These are phyloP conservation scores for Haemorhous mexicanus DNA, from an alignment of 2,113 vertebrate genomes.

Conservation along the genomic window DNA sequence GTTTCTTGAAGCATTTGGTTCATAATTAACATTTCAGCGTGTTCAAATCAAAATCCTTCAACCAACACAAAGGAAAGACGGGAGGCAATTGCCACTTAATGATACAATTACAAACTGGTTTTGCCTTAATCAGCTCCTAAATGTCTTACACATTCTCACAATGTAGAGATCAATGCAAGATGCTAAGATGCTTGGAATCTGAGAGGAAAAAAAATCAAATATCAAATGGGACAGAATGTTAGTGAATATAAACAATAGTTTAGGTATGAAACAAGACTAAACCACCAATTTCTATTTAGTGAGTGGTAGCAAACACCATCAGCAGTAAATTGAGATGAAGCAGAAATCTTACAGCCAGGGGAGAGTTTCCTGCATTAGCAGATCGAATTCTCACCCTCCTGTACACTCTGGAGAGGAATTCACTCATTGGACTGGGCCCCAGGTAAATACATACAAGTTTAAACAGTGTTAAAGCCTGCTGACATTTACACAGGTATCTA, in stretches of 20 bases:
- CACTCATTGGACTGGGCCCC: background rate
- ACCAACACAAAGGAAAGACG: background rate
- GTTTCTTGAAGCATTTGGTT: constrained; percentile 24
- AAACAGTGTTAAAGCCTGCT: background rate
- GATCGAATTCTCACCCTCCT: background rate
- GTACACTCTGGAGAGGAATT: constrained; percentile 10
- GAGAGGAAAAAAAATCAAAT: background rate
- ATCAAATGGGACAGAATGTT: background rate
- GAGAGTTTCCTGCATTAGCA: background rate
- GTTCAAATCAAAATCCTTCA: constrained; percentile 28
- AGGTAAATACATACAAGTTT: background rate
- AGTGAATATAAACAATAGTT: background rate
- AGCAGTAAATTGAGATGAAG: background rate
- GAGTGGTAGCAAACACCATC: background rate
- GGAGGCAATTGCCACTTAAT: constrained; percentile 28
- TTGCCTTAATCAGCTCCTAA: constrained; percentile 12
- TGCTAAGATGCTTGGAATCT: background rate
- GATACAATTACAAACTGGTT: constrained; percentile 35
- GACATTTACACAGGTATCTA: background rate
- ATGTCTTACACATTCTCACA: background rate
- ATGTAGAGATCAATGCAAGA: background rate
- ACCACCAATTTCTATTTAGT: background rate
- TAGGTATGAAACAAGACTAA: background rate
- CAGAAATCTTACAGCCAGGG: background rate
- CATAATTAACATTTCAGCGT: constrained; percentile 27